Percentiles rank a stretch among this genome's conserved stretches.
Conservation (phyloP, 2,797 vertebrate species). For the Meriones psammophilus region DNA sequence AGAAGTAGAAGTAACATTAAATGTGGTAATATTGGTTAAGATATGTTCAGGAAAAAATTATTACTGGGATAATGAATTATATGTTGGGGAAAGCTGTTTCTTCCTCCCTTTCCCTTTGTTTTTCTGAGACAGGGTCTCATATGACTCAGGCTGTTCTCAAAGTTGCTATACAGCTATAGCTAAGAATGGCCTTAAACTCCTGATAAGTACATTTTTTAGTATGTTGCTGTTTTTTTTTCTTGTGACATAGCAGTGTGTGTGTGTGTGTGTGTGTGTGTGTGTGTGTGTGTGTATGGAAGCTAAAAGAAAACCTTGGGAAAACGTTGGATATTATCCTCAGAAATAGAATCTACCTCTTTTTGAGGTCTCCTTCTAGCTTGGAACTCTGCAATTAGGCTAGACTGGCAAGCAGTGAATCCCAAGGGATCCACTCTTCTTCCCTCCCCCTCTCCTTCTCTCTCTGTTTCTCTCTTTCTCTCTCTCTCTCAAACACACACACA, state of each 20-base stretch:
- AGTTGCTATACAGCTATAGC: neutral
- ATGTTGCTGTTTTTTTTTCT: neutral
- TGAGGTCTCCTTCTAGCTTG: neutral
- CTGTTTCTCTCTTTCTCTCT: too few relatives aligned
- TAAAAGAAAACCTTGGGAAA: neutral
- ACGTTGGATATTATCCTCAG: neutral
- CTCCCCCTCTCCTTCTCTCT: too few relatives aligned
- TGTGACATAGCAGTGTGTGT: neutral
- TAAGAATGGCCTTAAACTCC: neutral
- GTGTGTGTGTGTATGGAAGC: too few relatives aligned
- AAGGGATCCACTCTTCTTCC: neutral
- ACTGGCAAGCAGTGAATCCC: neutral
- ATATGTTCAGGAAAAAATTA: neutral
- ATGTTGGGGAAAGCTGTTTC: neutral
- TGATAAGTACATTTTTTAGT: constrained; percentile 30
- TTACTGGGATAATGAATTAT: neutral
- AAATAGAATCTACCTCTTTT: neutral
- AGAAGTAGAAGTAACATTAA: neutral
- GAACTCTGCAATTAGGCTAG: neutral
- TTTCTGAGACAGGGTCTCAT: neutral
- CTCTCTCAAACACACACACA: neutral
- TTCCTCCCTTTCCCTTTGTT: neutral
- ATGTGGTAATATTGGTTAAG: neutral
- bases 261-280: neutral
- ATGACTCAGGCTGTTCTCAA: neutral